Percentiles rank a stretch among this genome's conserved stretches.
These are phyloP conservation scores for Cottoperca gobio DNA, from an alignment of 2,797 vertebrate species.

Conservation along the genomic window DNA sequence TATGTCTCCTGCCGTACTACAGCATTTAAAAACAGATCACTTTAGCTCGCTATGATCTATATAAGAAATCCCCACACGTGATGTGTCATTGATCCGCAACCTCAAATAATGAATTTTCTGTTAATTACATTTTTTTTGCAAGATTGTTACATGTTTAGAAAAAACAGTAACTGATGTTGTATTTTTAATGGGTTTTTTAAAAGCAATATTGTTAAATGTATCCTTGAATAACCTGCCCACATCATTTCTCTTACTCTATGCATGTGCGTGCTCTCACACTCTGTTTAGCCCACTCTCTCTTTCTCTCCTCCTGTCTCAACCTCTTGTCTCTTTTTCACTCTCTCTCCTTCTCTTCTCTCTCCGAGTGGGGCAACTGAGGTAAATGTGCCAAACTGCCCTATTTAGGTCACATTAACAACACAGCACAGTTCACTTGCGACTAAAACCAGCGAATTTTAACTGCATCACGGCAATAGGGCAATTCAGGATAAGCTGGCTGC, in stretches of 20 bases:
- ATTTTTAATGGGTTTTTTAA: constrained; percentile 6
- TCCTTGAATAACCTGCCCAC: constrained; percentile 32
- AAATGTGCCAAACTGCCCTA: constrained; percentile 75
- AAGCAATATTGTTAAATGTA: constrained; percentile 4
- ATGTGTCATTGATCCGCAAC: constrained; percentile 28
- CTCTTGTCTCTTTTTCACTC: constrained; percentile 52
- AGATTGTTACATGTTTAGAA: not conserved
- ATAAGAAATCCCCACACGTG: constrained; percentile 3
- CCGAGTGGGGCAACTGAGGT: constrained; percentile 67
- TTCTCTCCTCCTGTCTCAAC: constrained; percentile 36
- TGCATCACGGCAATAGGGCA: constrained; percentile 45
- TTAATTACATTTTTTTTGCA: constrained; percentile 2
- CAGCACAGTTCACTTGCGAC: constrained; percentile 58
- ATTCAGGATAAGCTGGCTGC: constrained; percentile 28
- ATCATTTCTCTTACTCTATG: constrained; percentile 25
- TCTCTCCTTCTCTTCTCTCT: constrained; percentile 46
- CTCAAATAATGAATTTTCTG: not conserved
- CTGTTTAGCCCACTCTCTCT: constrained; percentile 29
- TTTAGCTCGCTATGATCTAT: constrained; percentile 20
- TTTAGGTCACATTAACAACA: constrained; percentile 72
- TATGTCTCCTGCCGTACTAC: constrained; percentile 1
- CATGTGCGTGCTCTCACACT: constrained; percentile 52
- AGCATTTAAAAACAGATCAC: constrained; percentile 33
- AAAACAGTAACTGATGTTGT: not conserved
- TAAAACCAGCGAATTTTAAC: constrained; percentile 55